phyloP scores from a whole-genome alignment of 2,888 invertebrate species.

The Dolichomitus sp. region DNA sequence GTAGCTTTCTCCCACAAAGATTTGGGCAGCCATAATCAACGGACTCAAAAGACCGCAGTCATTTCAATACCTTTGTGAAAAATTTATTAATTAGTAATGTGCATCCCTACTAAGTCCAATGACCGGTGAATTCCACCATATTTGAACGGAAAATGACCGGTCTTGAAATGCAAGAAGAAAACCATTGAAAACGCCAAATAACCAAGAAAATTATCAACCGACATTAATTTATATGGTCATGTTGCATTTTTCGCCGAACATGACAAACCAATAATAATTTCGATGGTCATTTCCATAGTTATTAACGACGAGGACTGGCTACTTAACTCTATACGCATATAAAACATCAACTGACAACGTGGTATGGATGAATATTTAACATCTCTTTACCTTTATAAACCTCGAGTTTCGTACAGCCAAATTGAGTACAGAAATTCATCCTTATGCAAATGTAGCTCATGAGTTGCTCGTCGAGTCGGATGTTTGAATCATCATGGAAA shows the following conservation, averaged over 20 bases:
- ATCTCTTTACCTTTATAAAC: not conserved
- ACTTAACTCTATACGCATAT: not conserved
- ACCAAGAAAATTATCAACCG: too few species aligned
- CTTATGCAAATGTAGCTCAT: not conserved
- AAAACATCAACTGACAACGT: not conserved
- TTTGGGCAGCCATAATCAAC: slow-evolving; percentile 3
- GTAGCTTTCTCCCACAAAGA: slow-evolving; percentile 10
- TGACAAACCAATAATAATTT: too few species aligned
- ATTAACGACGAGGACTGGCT: too few species aligned
- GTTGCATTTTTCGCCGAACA: too few species aligned
- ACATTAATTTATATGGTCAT: too few species aligned
- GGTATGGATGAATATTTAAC: not conserved
- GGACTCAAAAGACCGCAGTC: slow-evolving; percentile 50
- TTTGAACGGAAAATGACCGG: too few species aligned
- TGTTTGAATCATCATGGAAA: not conserved
- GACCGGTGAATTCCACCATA: too few species aligned
- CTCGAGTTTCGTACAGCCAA: not conserved
- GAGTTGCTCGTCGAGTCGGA: not conserved
- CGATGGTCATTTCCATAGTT: too few species aligned
- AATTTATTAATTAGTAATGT: slow-evolving; percentile 3
- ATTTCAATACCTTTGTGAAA: slow-evolving; percentile 34
- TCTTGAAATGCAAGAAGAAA: too few species aligned
- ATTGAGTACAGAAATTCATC: not conserved
- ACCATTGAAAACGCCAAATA: too few species aligned
- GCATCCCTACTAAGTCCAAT: too few species aligned